These are phyloP conservation scores for Turdus rufiventris DNA, from an alignment of 2,113 vertebrate species.

Conservation along the genomic window DNA sequence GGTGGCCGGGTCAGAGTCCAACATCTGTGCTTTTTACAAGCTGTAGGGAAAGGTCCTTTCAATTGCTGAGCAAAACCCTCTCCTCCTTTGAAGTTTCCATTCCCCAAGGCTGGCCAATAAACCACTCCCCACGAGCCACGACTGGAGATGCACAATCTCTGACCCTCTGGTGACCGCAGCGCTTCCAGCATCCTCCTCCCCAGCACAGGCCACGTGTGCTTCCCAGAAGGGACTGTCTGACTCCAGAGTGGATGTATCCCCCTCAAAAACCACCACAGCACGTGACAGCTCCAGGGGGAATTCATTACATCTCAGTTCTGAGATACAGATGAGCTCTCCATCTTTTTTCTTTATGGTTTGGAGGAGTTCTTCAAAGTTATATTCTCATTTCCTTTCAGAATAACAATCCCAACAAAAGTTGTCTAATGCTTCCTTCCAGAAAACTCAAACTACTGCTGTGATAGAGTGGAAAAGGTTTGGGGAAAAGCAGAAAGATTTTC, in stretches of 20 bases:
- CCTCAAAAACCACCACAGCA: not conserved
- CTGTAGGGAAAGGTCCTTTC: not conserved
- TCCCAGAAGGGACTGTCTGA: not conserved
- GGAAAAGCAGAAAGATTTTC: not conserved
- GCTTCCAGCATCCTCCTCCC: not conserved
- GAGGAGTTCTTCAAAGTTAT: not conserved
- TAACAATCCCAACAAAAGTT: not conserved
- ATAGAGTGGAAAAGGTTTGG: not conserved
- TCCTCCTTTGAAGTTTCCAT: not conserved
- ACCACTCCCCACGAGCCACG: not conserved
- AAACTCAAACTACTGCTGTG: not conserved
- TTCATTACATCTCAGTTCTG: not conserved
- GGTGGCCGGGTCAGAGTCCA: not conserved
- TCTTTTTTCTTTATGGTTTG: not conserved
- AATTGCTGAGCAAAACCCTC: not conserved
- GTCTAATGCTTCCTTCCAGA: not conserved
- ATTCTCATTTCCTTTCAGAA: not conserved
- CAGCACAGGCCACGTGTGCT: not conserved
- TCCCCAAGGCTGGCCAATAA: not conserved
- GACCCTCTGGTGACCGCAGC: not conserved
- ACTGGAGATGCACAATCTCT: not conserved
- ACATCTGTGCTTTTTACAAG: not conserved
- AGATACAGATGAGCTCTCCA: not conserved
- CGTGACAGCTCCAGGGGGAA: not conserved
- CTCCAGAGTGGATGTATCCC: not conserved